Percentiles rank a stretch among this genome's conserved stretches.
These are phyloP conservation scores for Gymnoscelis rufifasciata DNA, from an alignment of 2,888 invertebrate species.

Conservation along the genomic window DNA sequence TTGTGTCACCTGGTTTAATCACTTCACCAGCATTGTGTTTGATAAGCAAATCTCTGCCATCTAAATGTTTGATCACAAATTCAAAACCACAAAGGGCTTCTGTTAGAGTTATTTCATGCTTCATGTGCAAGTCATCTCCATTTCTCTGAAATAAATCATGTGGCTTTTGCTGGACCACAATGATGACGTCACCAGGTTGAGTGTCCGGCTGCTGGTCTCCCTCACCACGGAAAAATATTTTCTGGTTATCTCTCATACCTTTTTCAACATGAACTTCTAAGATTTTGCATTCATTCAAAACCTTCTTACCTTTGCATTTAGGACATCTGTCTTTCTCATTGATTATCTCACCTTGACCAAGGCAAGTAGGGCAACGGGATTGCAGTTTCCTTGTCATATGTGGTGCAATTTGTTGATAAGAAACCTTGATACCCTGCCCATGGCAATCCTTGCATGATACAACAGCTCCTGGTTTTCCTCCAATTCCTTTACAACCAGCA, in stretches of 20 bases:
- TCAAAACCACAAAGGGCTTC: constrained; percentile 95
- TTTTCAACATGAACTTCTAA: constrained; percentile 93
- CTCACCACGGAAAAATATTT: constrained; percentile 91
- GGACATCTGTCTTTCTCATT: constrained; percentile 90
- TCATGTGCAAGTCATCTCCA: constrained; percentile 86
- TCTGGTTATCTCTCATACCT: constrained; percentile 92
- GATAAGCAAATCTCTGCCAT: constrained; percentile 90
- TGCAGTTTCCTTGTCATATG: constrained; percentile 83
- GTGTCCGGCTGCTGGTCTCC: constrained; percentile 94
- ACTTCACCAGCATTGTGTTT: constrained; percentile 89
- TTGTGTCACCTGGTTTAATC: constrained; percentile 88
- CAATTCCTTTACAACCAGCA: constrained; percentile 86
- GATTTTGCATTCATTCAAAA: constrained; percentile 88
- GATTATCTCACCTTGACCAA: constrained; percentile 85
- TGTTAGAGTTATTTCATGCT: constrained; percentile 86
- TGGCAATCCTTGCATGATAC: constrained; percentile 85
- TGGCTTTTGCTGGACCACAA: constrained; percentile 88
- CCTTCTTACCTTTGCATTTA: constrained; percentile 90
- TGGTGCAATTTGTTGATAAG: constrained; percentile 83
- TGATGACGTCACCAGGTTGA: constrained; percentile 93
- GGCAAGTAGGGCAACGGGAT: constrained; percentile 80
- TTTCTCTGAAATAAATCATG: constrained; percentile 89
- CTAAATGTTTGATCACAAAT: constrained; percentile 91
- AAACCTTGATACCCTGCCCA: constrained; percentile 87
- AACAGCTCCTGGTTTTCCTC: constrained; percentile 84